Evolutionary conservation across 1,140 invertebrate genomes (phyloP).

Genomic region (fruit fly (Drosophila melanogaster)): Release_6_plus_ISO1_MT NT_033777.3:13700501-13701000

Average conservation of each 20-base stretch:
- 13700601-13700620: constrained; percentile 9
- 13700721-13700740: constrained; percentile 78
- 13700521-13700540: constrained; percentile 30
- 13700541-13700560: constrained; percentile 40
- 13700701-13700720: constrained; percentile 77
- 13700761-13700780: constrained; percentile 19
- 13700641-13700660: background rate
- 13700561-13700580: constrained; percentile 69
- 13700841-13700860: constrained; percentile 12
- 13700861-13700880: background rate
- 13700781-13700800: constrained; percentile 36
- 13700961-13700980: constrained; percentile 48
- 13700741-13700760: constrained; percentile 69
- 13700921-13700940: constrained; percentile 46
- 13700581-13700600: constrained; percentile 41
- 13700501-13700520: constrained; percentile 25
- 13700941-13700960: constrained; percentile 27
- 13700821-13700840: constrained; percentile 36
- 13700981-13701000: constrained; percentile 52
- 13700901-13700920: constrained; percentile 30
- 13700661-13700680: constrained; percentile 5
- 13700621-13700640: constrained; percentile 23
- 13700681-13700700: constrained; percentile 13
- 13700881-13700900: background rate
- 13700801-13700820: constrained; percentile 22